Evolutionary conservation across 2,888 invertebrate species (phyloP), one percentile per base, ranked within the genome.

Genomic region (Germaria angustata): DNA sequence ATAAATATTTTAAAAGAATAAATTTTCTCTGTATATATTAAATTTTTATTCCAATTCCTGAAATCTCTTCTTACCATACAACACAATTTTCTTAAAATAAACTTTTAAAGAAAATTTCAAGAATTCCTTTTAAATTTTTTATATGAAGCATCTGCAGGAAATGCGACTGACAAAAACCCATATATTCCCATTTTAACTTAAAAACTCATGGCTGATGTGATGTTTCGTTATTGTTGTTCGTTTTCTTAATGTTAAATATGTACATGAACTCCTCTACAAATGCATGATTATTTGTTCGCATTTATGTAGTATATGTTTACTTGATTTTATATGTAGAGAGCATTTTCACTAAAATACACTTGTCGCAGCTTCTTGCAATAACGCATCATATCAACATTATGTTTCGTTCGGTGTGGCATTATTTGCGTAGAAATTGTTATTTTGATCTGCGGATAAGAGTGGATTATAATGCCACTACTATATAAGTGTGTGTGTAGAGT

Each of bases 401-500:
- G 73, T 71, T 68, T 53, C 41, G 63, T 55, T 49, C 41, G 63
- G 57, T 75, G 59, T 77, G 73, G 72, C 51, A 79, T 32, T 85
- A 85, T 87, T 87, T 87, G 66, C 36, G 44, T 66, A 55, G 73
- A 68, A 77, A 55, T 55, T 72, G 17, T 61, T 87, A 88, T 87
- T 87, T 87, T 86, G 87, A 87, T 86, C 86, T 87, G 86, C 85
- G 85, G 86, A 87, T 86, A 87, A 87, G 87, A 87, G 89, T 87
- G 87, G 88, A 88, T 88, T 87, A 88, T 86, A 85, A 84, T 86
- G 84, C 71, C 79, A 71, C 75, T 71, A 24, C 20, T 68, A 61
- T 55, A 9, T 3, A 20, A 22, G 34, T 24, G 17, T 57, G 15
- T 46, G 32, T 8, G 55, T 24, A 5, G 20, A 17, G 41, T n/a